A percentile compares a stretch with the other conserved stretches of the same genome.
These are phyloP conservation scores for Hippolais icterina DNA, from an alignment of 2,113 vertebrate species.

Conservation along the genomic window DNA sequence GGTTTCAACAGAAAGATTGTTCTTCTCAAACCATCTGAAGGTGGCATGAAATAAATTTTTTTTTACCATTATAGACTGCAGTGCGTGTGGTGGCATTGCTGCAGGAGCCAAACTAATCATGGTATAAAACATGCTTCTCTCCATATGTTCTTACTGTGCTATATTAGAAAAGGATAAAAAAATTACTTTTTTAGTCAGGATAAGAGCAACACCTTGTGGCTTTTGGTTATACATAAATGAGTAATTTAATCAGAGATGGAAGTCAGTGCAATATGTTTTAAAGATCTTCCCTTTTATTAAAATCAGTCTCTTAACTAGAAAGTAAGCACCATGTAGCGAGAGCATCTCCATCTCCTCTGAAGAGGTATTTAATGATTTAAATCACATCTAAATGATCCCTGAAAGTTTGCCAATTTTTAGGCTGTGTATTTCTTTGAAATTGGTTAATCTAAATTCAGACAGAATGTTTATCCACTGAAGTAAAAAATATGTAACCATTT, in stretches of 20 bases:
- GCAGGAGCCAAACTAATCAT: not conserved
- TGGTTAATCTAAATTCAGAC: not conserved
- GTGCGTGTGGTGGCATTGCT: not conserved
- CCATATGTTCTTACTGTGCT: not conserved
- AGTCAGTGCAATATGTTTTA: not conserved
- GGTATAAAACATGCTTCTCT: not conserved
- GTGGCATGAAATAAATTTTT: not conserved
- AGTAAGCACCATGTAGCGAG: not conserved
- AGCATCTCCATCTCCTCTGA: not conserved
- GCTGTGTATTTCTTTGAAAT: not conserved
- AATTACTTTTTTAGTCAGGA: not conserved
- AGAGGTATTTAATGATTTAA: not conserved
- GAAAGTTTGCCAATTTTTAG: not conserved
- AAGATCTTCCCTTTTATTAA: not conserved
- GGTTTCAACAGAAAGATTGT: not conserved
- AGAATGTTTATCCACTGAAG: not conserved
- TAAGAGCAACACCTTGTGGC: not conserved
- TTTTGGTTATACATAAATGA: not conserved
- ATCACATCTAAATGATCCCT: not conserved
- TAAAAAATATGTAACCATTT: not conserved
- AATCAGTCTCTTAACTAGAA: not conserved
- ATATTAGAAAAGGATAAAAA: not conserved
- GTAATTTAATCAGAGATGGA: not conserved
- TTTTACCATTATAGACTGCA: not conserved
- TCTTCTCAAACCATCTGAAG: not conserved